Base-by-base conservation (phyloP, 2,113 vertebrate species). In the Alaudala cheleensis region DNA sequence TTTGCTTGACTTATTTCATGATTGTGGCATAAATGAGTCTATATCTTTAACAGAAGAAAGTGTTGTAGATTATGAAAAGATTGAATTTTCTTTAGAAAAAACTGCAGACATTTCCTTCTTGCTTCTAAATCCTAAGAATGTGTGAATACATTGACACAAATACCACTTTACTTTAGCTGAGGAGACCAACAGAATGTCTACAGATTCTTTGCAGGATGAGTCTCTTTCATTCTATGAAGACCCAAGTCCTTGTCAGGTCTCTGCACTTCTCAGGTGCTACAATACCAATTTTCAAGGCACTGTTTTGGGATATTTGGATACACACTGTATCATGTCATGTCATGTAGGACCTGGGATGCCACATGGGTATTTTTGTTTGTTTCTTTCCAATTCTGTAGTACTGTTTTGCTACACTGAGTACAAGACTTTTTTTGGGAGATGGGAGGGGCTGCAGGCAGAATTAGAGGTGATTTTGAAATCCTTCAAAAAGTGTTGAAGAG, bases 101-200 rank as follows among this genome's bases (percentile, higher is more conserved):
- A 26, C 0, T 0, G 1, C 33, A 61, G 45, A 56, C 23, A 20
- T 33, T 3, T 12, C 3, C 10, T 51, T 71, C 10, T 74, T 85
- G 50, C 29, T 79, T 82, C 18, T 44, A 82, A 72, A 57, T 69
- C 70, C 25, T 26, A 44, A 33, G 31, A 31, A 28, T 37, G 6
- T 85, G n/a, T 49, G 74, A 69, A 58, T 53, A 72, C 60, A 28
- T 18, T 39, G 49, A 50, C 74, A 53, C 22, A 56, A 93, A 83
- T 80, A 29, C 5, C 28, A 49, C 18, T 88, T 70, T 26, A n/a
- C 17, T 86, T 92, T 10, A 77, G 20, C 23, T 80, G 45, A 61
- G 57, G 65, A 71, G 11, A 60, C 22, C 12, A 56, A 45, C 25
- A 58, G 47, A 78, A 67, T 24, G 11, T 58, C 49, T 81, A 2